Percentiles rank a stretch among this genome's conserved stretches.
Conservation (phyloP, 1,140 invertebrate species). For the Lordiphosa stackelbergi region DNA sequence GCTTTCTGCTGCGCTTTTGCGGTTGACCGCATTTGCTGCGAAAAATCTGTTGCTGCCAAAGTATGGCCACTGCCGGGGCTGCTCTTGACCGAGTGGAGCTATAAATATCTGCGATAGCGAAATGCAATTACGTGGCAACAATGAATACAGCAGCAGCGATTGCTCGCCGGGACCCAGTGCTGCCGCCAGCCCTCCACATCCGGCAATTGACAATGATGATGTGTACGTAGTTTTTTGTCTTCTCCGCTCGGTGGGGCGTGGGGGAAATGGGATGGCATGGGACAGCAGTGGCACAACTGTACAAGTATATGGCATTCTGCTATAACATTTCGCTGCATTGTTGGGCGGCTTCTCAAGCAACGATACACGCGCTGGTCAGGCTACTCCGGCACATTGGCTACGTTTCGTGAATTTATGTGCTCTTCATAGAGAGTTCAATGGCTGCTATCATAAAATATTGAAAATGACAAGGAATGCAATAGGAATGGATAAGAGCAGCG, state of each 20-base stretch:
- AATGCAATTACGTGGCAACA: constrained; percentile 75
- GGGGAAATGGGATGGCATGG: constrained; percentile 6
- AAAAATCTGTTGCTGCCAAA: constrained; percentile 74
- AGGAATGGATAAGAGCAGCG: not conserved
- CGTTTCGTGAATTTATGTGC: constrained; percentile 62
- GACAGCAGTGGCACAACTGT: constrained; percentile 15
- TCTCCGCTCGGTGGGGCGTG: constrained; percentile 26
- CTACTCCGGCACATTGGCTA: constrained; percentile 38
- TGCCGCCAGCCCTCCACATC: constrained; percentile 41
- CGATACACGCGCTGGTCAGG: constrained; percentile 30
- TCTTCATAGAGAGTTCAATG: constrained; percentile 58
- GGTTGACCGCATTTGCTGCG: constrained; percentile 71
- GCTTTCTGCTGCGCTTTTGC: constrained; percentile 64
- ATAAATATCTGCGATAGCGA: constrained; percentile 75
- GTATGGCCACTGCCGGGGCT: constrained; percentile 54
- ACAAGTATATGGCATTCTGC: constrained; percentile 44
- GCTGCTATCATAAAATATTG: constrained; percentile 66
- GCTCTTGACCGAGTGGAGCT: constrained; percentile 74
- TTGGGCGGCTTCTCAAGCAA: constrained; percentile 48
- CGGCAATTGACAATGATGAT: constrained; percentile 75
- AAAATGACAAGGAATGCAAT: constrained; percentile 45
- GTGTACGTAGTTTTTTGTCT: constrained; percentile 72
- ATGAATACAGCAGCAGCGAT: constrained; percentile 73
- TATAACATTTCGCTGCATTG: constrained; percentile 67
- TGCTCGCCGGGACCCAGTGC: constrained; percentile 45